phyloP scores from a whole-genome alignment of 2,888 invertebrate genomes.

The Alloplasta piceator region DNA sequence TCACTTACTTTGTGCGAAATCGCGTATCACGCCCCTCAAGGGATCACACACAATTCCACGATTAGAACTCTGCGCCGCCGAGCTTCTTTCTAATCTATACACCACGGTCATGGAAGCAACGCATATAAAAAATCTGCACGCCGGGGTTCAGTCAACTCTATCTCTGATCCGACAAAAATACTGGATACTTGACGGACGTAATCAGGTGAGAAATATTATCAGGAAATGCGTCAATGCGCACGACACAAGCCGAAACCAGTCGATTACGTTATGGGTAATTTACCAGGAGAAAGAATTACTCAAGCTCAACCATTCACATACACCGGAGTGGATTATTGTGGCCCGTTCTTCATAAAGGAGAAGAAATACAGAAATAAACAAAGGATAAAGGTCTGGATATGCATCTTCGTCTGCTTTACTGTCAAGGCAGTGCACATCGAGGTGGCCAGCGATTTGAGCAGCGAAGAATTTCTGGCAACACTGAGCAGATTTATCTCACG shows the following conservation, averaged over 20 bases:
- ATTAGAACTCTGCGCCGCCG: slow-evolving; percentile 69
- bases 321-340: no score
- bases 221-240: not conserved
- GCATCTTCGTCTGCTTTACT: not conserved
- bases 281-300: not conserved
- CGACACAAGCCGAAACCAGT: not conserved
- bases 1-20: slow-evolving; percentile 69
- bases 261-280: not conserved
- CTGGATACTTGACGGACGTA: no score
- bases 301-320: not conserved
- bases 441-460: not conserved
- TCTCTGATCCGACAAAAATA: not conserved
- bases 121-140: not conserved
- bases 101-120: slow-evolving; percentile 2
- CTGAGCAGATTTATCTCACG: not conserved
- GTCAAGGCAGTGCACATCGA: not conserved
- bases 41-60: slow-evolving; percentile 63
- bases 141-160: not conserved
- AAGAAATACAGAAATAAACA: no score
- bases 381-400: not conserved
- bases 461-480: not conserved
- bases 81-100: slow-evolving; percentile 42
- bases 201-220: not conserved
- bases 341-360: no score
- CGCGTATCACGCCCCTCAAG: slow-evolving; percentile 71